Conservation (phyloP, 2,797 vertebrate genomes). For the Petrocephalus sullivani region DNA sequence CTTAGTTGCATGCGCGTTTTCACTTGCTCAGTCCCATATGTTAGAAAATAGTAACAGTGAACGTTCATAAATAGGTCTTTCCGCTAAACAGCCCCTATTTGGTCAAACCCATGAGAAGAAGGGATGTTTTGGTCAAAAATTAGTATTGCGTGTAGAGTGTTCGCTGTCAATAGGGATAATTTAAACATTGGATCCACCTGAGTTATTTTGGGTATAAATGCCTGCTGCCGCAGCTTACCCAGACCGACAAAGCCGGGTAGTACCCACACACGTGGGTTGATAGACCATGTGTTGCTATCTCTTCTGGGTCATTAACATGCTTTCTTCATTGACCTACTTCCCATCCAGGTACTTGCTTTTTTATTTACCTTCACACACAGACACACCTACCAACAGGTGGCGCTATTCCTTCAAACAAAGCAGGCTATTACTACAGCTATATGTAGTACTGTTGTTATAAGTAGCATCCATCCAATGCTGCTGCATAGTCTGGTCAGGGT, state of each 20-base stretch:
- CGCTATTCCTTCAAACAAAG: not conserved
- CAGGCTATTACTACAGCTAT: not conserved
- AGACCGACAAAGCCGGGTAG: not conserved
- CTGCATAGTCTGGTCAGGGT: not conserved
- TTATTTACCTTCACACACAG: not conserved
- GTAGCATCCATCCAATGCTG: not conserved
- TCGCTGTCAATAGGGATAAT: not conserved
- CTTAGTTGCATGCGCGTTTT: not conserved
- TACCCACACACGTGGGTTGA: not conserved
- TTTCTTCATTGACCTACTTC: not conserved
- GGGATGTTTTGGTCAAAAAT: not conserved
- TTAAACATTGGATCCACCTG: not conserved
- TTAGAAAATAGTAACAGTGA: not conserved
- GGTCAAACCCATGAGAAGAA: not conserved
- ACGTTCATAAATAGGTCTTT: not conserved
- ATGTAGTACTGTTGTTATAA: not conserved
- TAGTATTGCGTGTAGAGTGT: not conserved
- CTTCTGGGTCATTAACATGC: not conserved
- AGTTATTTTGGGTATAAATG: not conserved
- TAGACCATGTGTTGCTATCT: not conserved
- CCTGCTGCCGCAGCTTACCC: not conserved
- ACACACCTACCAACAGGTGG: not conserved
- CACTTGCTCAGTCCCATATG: not conserved
- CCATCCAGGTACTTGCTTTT: not conserved
- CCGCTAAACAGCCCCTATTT: not conserved